phyloP scores from a whole-genome alignment of 2,888 invertebrate species.

The Mythimna albipuncta region DNA sequence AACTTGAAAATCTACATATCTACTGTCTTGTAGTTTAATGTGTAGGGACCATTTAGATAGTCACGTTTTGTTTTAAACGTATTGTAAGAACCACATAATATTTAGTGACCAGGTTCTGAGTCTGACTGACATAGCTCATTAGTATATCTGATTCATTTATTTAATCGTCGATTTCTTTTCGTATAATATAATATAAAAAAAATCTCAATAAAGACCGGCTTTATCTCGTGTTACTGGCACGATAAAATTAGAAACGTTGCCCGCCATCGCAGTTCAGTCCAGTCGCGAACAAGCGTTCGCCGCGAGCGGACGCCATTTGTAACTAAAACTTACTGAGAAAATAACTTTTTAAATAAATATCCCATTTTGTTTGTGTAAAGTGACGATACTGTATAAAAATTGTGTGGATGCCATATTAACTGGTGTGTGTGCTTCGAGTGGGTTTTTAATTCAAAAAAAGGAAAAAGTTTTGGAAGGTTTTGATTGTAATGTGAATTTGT shows the following conservation, averaged over 20 bases:
- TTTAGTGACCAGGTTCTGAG: slow-evolving; percentile 7
- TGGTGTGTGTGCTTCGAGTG: slow-evolving; percentile 71
- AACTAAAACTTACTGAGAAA: slow-evolving; percentile 17
- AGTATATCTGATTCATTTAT: slow-evolving; percentile 50
- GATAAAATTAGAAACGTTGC: slow-evolving; percentile 88
- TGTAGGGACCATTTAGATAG: neutral
- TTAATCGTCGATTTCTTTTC: slow-evolving; percentile 61
- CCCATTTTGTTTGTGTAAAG: slow-evolving; percentile 65
- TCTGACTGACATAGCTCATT: slow-evolving; percentile 22
- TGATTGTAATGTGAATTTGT: slow-evolving; percentile 74
- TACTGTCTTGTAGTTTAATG: slow-evolving; percentile 1
- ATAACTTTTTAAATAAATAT: slow-evolving; percentile 37
- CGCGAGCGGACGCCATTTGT: slow-evolving; percentile 70
- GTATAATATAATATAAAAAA: slow-evolving; percentile 81
- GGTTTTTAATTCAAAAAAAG: slow-evolving; percentile 63
- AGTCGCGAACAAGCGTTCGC: slow-evolving; percentile 68
- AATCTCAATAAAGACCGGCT: slow-evolving; percentile 86
- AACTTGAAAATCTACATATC: slow-evolving; percentile 11
- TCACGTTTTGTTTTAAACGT: neutral
- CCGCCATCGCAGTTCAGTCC: slow-evolving; percentile 66
- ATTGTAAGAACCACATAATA: neutral
- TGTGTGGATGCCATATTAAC: slow-evolving; percentile 51
- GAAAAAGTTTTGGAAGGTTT: slow-evolving; percentile 67
- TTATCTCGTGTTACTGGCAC: slow-evolving; percentile 89
- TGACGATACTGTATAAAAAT: slow-evolving; percentile 52